Evolutionary conservation across 2,888 invertebrate genomes (phyloP).

Genomic region (Hymenopus coronatus): DNA sequence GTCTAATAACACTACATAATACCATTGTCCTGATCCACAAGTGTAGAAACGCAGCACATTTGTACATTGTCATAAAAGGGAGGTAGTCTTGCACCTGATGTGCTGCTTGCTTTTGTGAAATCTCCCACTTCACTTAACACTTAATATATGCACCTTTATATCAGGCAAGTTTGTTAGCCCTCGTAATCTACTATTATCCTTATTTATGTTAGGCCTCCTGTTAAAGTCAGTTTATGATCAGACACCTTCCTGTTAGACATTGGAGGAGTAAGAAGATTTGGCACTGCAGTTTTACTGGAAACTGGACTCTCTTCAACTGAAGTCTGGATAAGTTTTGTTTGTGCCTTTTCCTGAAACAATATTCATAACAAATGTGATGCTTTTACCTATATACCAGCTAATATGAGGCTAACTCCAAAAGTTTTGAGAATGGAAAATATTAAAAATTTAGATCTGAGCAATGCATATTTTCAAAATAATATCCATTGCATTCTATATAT

Average conservation of each 20-base stretch:
- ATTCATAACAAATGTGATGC: no score
- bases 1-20: no score
- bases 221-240: background rate
- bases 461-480: no score
- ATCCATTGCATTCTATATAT: no score
- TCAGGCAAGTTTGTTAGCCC: background rate
- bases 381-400: no score
- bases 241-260: constrained; percentile 27
- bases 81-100: background rate
- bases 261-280: constrained; percentile 32
- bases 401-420: no score
- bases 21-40: background rate
- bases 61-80: background rate
- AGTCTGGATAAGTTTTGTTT: background rate
- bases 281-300: background rate
- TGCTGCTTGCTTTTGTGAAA: background rate
- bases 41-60: background rate
- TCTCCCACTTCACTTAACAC: background rate
- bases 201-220: constrained; percentile 12
- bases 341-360: background rate
- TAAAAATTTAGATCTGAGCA: no score
- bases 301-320: background rate
- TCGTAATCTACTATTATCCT: background rate
- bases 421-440: no score
- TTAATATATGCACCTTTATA: background rate